Base-by-base conservation (phyloP, 2,113 vertebrate genomes). In the Chaetops frenatus region DNA sequence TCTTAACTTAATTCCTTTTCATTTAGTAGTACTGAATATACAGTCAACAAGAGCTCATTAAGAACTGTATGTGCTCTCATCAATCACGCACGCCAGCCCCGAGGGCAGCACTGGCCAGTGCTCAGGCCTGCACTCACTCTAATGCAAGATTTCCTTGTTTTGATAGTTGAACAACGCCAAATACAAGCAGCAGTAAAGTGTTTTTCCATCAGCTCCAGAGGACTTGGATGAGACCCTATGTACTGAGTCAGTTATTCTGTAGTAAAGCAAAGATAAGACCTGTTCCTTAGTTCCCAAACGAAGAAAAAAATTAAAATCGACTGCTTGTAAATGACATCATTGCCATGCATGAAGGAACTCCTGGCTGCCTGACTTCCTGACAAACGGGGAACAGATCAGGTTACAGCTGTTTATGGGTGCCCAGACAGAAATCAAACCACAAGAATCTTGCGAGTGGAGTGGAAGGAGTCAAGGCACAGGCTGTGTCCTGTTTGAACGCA, bases 11-110 rank as follows among this genome's bases (percentile, higher is more conserved):
- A 13, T 81, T 82, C 29, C 48, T 76, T 91, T 76, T 56, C 81
- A 70, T 61, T 82, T 72, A 56, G 12, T 6, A n/a, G 8, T 40
- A 82, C 14, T 62, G 74, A 92, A 40, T 15, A 71, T n/a, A 91
- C 29, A 78, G 66, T 88, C 90, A 93, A 93, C 87, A 93, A 80
- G 74, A 82, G 84, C 84, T 95, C 94, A 91, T 95, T 96, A 97
- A 58, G 54, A 82, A 23, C 64, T 85, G 71, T 95, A 80, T 96
- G 95, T 96, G 87, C 85, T 93, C 71, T 80, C 81, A 80, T 95
- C 93, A 96, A 95, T 97, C 95, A 95, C 7, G 0, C 29, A 1
- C 0, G 1, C 15, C 71, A 69, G 78, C n/a, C 56, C 79, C 0
- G 7, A 28, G 23, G 4, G 2, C 61, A 79, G 50, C 0, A 1